These are phyloP conservation scores for Carterocephalus palaemon DNA, from an alignment of 2,888 invertebrate species.

Conservation along the genomic window DNA sequence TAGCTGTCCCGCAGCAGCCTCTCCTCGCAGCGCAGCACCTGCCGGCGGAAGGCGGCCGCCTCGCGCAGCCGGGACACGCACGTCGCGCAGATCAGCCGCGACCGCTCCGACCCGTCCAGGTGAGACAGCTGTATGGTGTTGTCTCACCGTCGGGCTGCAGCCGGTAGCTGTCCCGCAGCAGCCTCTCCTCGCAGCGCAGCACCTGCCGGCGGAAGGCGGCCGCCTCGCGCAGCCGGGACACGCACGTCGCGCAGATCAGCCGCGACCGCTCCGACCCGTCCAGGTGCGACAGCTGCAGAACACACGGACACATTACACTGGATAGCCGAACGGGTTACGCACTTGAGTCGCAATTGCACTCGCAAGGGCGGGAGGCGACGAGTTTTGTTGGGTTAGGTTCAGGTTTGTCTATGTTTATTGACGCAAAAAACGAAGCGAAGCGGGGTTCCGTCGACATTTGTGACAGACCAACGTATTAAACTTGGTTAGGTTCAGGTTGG, in stretches of 20 bases:
- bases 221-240: conserved; percentile 50
- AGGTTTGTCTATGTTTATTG: too few species aligned
- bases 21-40: conserved; percentile 51
- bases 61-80: conserved; percentile 54
- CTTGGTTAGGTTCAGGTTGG: too few species aligned
- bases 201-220: conserved; percentile 47
- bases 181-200: conserved; percentile 46
- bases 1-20: conserved; percentile 41
- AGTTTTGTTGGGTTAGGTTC: too few species aligned
- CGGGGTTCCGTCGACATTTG: too few species aligned
- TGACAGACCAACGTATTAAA: too few species aligned
- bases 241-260: conserved; percentile 56
- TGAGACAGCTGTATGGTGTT: conserved; percentile 46
- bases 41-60: conserved; percentile 44
- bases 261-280: conserved; percentile 45
- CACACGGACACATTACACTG: too few species aligned
- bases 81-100: conserved; percentile 52
- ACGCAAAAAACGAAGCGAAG: too few species aligned
- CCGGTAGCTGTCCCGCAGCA: conserved; percentile 41
- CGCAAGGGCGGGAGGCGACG: too few species aligned
- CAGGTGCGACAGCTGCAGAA: conserved; percentile 51
- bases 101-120: conserved; percentile 43
- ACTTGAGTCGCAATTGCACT: too few species aligned
- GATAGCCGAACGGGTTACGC: too few species aligned
- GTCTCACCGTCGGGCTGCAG: conserved; percentile 6